A percentile compares a stretch with the other conserved stretches of the same genome.
These are phyloP conservation scores for Tursiops truncatus DNA, from an alignment of 2,113 vertebrate species.

Conservation along the genomic window DNA sequence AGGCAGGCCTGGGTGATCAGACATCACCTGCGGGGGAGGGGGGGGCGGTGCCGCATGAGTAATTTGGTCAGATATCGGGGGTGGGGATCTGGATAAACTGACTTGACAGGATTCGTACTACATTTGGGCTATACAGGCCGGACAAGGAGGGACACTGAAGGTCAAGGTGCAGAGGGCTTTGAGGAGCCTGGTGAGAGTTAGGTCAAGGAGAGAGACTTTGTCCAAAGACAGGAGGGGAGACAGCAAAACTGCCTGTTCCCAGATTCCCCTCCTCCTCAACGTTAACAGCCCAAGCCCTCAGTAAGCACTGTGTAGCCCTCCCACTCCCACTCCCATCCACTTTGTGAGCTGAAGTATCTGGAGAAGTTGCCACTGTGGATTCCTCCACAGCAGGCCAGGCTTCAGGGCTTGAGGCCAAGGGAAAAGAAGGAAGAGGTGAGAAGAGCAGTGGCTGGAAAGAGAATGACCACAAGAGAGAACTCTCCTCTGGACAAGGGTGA, in stretches of 20 bases:
- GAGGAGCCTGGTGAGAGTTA: not conserved
- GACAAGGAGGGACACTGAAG: not conserved
- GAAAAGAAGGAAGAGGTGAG: not conserved
- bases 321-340: accelerated
- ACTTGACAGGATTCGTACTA: not conserved
- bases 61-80: not conserved
- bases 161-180: not conserved
- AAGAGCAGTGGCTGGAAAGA: not conserved
- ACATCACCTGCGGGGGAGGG: too few relatives aligned
- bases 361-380: not conserved
- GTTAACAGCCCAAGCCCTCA: not conserved
- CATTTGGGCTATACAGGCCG: not conserved
- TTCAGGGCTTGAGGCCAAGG: not conserved
- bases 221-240: not conserved
- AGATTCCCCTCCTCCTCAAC: not conserved
- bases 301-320: accelerated
- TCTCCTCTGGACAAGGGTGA: not conserved
- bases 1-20: not conserved
- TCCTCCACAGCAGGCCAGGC: not conserved
- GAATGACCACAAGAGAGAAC: not conserved
- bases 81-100: not conserved
- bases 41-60: not conserved
- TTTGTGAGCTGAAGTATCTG: not conserved
- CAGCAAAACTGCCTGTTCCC: not conserved
- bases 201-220: not conserved